phyloP scores from a whole-genome alignment of 1,140 invertebrate species.

The Centruroides vittatus region DNA sequence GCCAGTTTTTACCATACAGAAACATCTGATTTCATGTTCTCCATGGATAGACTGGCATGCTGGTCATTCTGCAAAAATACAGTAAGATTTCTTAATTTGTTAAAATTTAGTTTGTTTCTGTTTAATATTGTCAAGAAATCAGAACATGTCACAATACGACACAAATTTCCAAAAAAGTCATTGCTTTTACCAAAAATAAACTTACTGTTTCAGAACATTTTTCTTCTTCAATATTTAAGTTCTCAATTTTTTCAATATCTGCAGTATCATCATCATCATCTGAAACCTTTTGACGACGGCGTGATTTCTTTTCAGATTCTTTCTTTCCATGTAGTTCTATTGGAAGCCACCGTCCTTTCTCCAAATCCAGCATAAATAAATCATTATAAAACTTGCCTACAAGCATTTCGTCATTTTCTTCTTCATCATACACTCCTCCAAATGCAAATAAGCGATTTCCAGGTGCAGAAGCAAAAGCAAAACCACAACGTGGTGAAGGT shows the following conservation, averaged over 20 bases:
- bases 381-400: conserved; percentile 70
- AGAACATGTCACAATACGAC: too few species aligned
- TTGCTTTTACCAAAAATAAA: too few species aligned
- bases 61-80: too few species aligned
- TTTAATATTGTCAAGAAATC: too few species aligned
- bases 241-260: conserved; percentile 14
- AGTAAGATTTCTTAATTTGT: too few species aligned
- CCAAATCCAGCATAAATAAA: conserved; percentile 57
- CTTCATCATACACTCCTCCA: conserved; percentile 64
- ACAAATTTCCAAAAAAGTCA: too few species aligned
- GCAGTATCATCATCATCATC: conserved; percentile 29
- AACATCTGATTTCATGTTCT: too few species aligned
- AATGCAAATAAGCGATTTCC: conserved; percentile 50
- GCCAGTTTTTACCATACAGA: too few species aligned
- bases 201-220: neutral
- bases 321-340: conserved; percentile 20
- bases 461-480: conserved; percentile 35
- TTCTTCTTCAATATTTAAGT: neutral
- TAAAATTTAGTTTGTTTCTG: too few species aligned
- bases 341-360: conserved; percentile 52
- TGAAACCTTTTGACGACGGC: conserved; percentile 27
- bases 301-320: conserved; percentile 8
- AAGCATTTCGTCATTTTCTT: conserved; percentile 51
- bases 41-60: too few species aligned
- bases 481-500: conserved; percentile 51